A percentile compares a stretch with the other conserved stretches of the same genome.
Evolutionary conservation across 2,797 vertebrate species (phyloP).

Genomic region (Crypturellus tataupa): DNA sequence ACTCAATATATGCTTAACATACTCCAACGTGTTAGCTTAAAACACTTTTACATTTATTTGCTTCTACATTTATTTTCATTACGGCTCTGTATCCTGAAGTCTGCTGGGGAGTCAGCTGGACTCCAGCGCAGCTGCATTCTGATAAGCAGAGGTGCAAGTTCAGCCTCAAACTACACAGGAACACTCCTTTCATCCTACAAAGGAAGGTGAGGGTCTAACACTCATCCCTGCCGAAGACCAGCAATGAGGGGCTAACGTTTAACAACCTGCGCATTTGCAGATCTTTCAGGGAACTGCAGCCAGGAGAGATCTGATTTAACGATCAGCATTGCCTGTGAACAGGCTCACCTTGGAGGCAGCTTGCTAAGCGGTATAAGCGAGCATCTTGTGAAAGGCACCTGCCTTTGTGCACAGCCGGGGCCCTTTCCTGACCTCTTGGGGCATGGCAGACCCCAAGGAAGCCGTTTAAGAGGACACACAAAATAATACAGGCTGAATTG

Average conservation of each 20-base stretch:
- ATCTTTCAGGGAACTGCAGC: not conserved
- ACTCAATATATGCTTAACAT: not conserved
- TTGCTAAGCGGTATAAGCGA: not conserved
- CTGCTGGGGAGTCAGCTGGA: not conserved
- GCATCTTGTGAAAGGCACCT: not conserved
- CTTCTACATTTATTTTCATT: not conserved
- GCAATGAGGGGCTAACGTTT: not conserved
- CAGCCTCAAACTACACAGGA: not conserved
- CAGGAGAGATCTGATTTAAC: not conserved
- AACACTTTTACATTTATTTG: not conserved
- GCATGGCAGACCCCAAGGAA: not conserved
- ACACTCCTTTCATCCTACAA: not conserved
- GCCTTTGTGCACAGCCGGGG: not conserved
- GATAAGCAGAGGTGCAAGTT: not conserved
- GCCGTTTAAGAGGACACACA: not conserved
- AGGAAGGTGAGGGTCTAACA: not conserved
- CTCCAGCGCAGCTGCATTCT: not conserved
- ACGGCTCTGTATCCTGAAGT: not conserved
- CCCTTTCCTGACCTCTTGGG: not conserved
- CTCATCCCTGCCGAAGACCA: too few relatives aligned
- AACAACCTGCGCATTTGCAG: not conserved
- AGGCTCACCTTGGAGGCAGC: not conserved
- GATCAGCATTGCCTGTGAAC: not conserved
- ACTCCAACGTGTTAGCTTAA: not conserved
- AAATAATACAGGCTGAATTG: not conserved